phyloP scores from a whole-genome alignment of 2,888 invertebrate species.

The Ophion costatus region DNA sequence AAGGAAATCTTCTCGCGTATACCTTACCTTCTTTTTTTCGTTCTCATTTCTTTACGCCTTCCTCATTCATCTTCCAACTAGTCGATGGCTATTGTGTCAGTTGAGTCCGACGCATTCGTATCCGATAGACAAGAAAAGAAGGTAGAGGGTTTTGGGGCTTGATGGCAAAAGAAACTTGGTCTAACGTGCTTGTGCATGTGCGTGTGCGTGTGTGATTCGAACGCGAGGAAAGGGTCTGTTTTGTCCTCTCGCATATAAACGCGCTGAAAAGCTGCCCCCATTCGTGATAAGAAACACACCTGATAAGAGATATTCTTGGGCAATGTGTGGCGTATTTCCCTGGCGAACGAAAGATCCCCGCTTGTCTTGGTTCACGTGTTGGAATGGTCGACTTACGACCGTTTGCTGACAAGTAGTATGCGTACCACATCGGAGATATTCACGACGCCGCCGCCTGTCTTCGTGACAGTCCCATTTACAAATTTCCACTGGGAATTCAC shows the following conservation, averaged over 20 bases:
- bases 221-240: neutral
- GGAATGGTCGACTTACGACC: slow-evolving; percentile 8
- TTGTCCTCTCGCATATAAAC: neutral
- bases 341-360: neutral
- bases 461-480: slow-evolving; percentile 36
- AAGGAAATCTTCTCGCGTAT: no score
- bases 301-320: slow-evolving; percentile 6
- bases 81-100: no score
- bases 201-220: neutral
- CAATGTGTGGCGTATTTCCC: neutral
- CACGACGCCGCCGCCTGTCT: slow-evolving; percentile 3
- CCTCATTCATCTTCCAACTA: no score
- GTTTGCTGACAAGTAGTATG: neutral
- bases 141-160: neutral
- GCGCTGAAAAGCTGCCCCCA: slow-evolving; percentile 1
- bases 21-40: no score
- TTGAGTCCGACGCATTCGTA: neutral
- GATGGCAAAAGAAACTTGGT: neutral
- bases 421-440: neutral
- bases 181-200: no score
- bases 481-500: slow-evolving; percentile 59
- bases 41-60: no score
- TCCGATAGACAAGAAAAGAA: neutral
- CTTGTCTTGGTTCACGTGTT: neutral
- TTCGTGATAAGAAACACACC: slow-evolving; percentile 2